These are phyloP conservation scores for Drosophila borborema DNA, from an alignment of 2,888 invertebrate species.

Conservation along the genomic window DNA sequence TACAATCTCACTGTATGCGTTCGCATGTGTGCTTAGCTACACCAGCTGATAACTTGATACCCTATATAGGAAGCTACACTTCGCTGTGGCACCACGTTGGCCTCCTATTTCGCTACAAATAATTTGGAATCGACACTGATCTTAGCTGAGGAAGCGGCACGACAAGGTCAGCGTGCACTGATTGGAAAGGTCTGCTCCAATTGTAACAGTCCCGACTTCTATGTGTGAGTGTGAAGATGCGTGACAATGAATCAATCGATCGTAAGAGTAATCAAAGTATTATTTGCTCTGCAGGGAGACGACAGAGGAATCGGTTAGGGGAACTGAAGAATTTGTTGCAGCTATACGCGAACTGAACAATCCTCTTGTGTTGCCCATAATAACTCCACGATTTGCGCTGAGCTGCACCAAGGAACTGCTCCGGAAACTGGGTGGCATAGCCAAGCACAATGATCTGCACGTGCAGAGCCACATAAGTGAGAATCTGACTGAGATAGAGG, in stretches of 20 bases:
- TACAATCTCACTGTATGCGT: neutral
- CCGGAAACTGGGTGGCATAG: constrained; percentile 88
- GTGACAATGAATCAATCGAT: neutral
- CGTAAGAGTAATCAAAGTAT: neutral
- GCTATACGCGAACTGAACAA: constrained; percentile 86
- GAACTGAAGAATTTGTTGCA: constrained; percentile 88
- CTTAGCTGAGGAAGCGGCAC: constrained; percentile 89
- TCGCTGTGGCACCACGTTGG: constrained; percentile 93
- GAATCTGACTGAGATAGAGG: constrained; percentile 89
- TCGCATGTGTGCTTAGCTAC: neutral
- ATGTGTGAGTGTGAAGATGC: constrained; percentile 74
- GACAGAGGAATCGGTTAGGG: constrained; percentile 87
- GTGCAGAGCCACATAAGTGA: constrained; percentile 96
- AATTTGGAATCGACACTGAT: constrained; percentile 89
- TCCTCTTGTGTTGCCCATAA: constrained; percentile 90
- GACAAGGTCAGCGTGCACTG: constrained; percentile 92
- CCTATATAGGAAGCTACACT: constrained; percentile 89
- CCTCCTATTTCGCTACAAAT: constrained; percentile 94
- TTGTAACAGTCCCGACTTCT: constrained; percentile 82
- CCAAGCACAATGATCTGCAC: constrained; percentile 88
- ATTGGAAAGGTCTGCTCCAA: constrained; percentile 91
- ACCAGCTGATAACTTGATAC: constrained; percentile 44
- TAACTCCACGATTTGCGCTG: constrained; percentile 94
- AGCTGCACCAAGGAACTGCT: constrained; percentile 91
- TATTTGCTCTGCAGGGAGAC: constrained; percentile 87